Base-by-base conservation (phyloP, 2,113 vertebrate genomes). In the Lepus timidus region DNA sequence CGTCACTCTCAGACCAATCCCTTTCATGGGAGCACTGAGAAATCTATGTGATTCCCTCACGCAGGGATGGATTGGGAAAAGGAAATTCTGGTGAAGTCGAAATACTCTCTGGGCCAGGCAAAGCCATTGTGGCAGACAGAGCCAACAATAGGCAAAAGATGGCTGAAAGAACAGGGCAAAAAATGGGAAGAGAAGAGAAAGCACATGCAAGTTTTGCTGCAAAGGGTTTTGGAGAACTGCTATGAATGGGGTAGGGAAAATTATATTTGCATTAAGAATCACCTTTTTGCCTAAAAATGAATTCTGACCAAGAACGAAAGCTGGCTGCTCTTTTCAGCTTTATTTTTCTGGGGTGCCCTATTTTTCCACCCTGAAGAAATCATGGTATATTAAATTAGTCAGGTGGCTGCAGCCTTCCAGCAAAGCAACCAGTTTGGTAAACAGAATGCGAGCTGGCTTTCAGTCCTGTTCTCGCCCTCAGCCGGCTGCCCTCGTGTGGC, bases 191-290 rank as follows among this genome's bases (percentile, higher is more conserved):
- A 82, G 89, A 70, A 86, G 88, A 51, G 80, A 93, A 49, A 73
- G 29, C 4, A 62, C 62, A 12, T 9, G 44, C n/a, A 89, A 49
- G 80, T 74, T 95, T 91, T 65, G 70, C 7, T 39, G 3, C 31
- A 78, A 68, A 85, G 16, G 9, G 91, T 82, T 8, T 96, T 39
- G 76, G 85, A 62, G 27, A 93, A 11, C 29, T 64, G 11, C 9
- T 90, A 3, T 14, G 78, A 92, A 95, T 62, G 6, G 90, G 33
- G 4, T 17, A 16, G 25, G 27, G 95, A 88, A 89, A 73, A 16
- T 22, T 81, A 71, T 33, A 92, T 79, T 97, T 97, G 90, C 52
- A 84, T 62, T 92, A 97, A 95, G 14, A 91, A 74, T 62, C 64
- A 6, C 55, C 12, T 2, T 0, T 1, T 16, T 55, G 20, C 94